Evolutionary conservation across 1,140 invertebrate genomes (phyloP).

Genomic region (Eriosoma lanigerum): DNA sequence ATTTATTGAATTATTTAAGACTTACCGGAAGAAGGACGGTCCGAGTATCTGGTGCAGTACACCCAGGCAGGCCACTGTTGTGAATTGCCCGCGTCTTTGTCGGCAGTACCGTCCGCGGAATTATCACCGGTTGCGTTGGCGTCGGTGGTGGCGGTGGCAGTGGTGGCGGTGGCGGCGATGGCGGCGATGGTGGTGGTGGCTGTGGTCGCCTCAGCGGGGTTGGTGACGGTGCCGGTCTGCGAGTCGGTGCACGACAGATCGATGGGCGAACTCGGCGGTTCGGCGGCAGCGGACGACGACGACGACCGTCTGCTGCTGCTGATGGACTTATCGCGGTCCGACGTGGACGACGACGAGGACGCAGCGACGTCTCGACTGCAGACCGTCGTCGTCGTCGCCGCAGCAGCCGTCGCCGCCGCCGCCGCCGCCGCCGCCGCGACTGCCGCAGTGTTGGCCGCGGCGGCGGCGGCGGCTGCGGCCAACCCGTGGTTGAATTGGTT

Average conservation of each 20-base stretch:
- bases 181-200: not conserved
- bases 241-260: slow-evolving; percentile 43
- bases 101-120: not conserved
- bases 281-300: slow-evolving; percentile 43
- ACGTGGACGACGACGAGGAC: slow-evolving; percentile 56
- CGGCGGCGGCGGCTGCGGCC: no score
- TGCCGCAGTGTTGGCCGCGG: slow-evolving; percentile 60
- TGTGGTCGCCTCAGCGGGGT: not conserved
- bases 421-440: slow-evolving; percentile 60
- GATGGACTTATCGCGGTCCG: slow-evolving; percentile 1
- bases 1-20: no score
- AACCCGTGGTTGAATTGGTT: slow-evolving; percentile 55
- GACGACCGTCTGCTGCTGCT: slow-evolving; percentile 54
- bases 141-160: not conserved
- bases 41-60: slow-evolving; percentile 91
- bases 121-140: not conserved
- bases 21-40: slow-evolving; percentile 86
- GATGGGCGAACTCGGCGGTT: slow-evolving; percentile 47
- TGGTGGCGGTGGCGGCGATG: not conserved
- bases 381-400: not conserved
- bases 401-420: slow-evolving; percentile 54
- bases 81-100: not conserved
- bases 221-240: not conserved
- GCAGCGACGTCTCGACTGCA: slow-evolving; percentile 59
- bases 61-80: slow-evolving; percentile 81